Conservation (phyloP, 2,888 invertebrate genomes). For the Hololepta plana region DNA sequence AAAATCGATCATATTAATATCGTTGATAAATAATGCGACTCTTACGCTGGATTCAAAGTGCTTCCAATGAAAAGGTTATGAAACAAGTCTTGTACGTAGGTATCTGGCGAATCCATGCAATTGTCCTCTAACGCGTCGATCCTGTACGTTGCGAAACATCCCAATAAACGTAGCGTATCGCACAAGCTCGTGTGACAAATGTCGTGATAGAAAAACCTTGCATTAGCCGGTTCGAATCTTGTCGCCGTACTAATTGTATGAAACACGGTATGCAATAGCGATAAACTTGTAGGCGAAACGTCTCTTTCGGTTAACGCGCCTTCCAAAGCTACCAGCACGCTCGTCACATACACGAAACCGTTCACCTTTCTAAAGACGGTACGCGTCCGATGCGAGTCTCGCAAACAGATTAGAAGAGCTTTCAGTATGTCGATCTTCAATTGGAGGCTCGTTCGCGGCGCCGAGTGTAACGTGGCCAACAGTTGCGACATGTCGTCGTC, state of each 20-base stretch:
- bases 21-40: slow-evolving; percentile 10
- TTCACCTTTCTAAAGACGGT: slow-evolving; percentile 94
- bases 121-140: slow-evolving; percentile 19
- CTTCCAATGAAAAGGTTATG: slow-evolving; percentile 63
- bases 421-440: slow-evolving; percentile 83
- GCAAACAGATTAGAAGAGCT: slow-evolving; percentile 70
- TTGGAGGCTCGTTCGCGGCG: slow-evolving; percentile 59
- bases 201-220: slow-evolving; percentile 95
- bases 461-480: slow-evolving; percentile 81
- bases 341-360: slow-evolving; percentile 95
- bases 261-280: slow-evolving; percentile 74
- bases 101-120: slow-evolving; percentile 11
- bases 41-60: slow-evolving; percentile 48
- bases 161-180: slow-evolving; percentile 78
- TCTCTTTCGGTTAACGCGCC: slow-evolving; percentile 45
- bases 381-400: slow-evolving; percentile 91
- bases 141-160: slow-evolving; percentile 52
- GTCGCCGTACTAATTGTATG: slow-evolving; percentile 92
- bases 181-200: slow-evolving; percentile 79
- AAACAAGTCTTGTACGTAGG: slow-evolving; percentile 28
- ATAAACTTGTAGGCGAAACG: slow-evolving; percentile 40
- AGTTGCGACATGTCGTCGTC: slow-evolving; percentile 93
- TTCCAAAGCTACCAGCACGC: slow-evolving; percentile 83
- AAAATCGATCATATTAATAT: slow-evolving; percentile 6
- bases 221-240: slow-evolving; percentile 98